phyloP scores from a whole-genome alignment of 2,888 invertebrate species.

The Polydrusus tereticollis region DNA sequence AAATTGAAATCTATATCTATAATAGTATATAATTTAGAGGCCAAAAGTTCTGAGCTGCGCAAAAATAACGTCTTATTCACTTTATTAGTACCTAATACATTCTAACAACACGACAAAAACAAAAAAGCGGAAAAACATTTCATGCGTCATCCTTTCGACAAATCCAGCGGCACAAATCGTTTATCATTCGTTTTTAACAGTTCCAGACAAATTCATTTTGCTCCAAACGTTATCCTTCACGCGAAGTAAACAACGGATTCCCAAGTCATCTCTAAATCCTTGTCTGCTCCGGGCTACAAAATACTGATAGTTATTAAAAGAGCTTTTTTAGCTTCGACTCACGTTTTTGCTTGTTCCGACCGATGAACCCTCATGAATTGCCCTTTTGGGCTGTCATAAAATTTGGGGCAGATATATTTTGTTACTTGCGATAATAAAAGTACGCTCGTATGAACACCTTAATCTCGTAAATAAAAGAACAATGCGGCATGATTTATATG shows the following conservation, averaged over 20 bases:
- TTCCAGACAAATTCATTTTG: slow-evolving; percentile 46
- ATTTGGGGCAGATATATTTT: slow-evolving; percentile 20
- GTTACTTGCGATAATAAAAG: slow-evolving; percentile 21
- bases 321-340: slow-evolving; percentile 46
- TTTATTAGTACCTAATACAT: background rate
- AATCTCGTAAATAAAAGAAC: slow-evolving; percentile 24
- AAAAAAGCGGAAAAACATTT: slow-evolving; percentile 25
- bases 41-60: too few relatives aligned
- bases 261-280: slow-evolving; percentile 60
- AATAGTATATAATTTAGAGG: too few relatives aligned
- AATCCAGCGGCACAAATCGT: slow-evolving; percentile 26
- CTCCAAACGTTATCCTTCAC: slow-evolving; percentile 48
- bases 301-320: slow-evolving; percentile 60
- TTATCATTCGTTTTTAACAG: slow-evolving; percentile 47
- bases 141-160: slow-evolving; percentile 24
- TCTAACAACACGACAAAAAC: background rate
- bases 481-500: slow-evolving; percentile 12
- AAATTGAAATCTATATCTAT: too few relatives aligned
- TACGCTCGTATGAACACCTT: slow-evolving; percentile 17
- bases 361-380: slow-evolving; percentile 42
- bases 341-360: slow-evolving; percentile 42
- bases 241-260: slow-evolving; percentile 59
- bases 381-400: slow-evolving; percentile 27
- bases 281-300: slow-evolving; percentile 57
- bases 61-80: background rate